These are phyloP conservation scores for Nymphicus hollandicus DNA, from an alignment of 2,113 vertebrate genomes.

Conservation along the genomic window DNA sequence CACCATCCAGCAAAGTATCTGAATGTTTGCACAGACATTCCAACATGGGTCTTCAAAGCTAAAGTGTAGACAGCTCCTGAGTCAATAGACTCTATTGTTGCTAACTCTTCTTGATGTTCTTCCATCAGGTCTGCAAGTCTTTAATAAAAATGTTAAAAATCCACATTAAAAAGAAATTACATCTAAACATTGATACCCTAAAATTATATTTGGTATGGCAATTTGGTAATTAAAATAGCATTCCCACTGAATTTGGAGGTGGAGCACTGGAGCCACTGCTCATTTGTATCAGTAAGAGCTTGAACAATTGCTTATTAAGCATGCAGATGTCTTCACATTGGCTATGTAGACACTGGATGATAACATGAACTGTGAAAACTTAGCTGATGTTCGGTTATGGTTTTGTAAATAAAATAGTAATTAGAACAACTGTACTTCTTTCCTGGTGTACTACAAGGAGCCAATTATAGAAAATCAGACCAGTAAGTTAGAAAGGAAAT, in stretches of 20 bases:
- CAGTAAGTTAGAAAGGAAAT: not conserved
- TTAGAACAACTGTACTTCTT: not conserved
- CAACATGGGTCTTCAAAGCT: conserved; percentile 83
- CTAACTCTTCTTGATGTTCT: conserved; percentile 82
- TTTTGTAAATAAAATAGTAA: not conserved
- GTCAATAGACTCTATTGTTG: conserved; percentile 82
- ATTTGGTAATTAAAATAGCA: not conserved
- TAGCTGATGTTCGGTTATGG: not conserved
- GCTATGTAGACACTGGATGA: not conserved
- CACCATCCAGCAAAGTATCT: conserved; percentile 87
- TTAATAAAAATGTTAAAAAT: not conserved
- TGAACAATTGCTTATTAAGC: not conserved
- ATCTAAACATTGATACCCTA: not conserved
- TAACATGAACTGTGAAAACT: not conserved
- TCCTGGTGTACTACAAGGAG: not conserved
- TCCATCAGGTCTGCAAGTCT: conserved; percentile 86
- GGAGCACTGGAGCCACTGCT: not conserved
- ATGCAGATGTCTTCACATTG: not conserved
- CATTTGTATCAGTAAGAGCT: not conserved
- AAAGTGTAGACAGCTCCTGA: conserved; percentile 86
- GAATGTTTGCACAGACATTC: conserved; percentile 87
- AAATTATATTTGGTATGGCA: not conserved
- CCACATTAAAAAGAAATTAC: not conserved
- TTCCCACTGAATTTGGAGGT: not conserved
- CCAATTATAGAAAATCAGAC: not conserved